Evolutionary conservation across 1,140 invertebrate genomes (phyloP), one percentile per base, ranked within the genome.

Genomic region (Zaprionus kolodkinae): DNA sequence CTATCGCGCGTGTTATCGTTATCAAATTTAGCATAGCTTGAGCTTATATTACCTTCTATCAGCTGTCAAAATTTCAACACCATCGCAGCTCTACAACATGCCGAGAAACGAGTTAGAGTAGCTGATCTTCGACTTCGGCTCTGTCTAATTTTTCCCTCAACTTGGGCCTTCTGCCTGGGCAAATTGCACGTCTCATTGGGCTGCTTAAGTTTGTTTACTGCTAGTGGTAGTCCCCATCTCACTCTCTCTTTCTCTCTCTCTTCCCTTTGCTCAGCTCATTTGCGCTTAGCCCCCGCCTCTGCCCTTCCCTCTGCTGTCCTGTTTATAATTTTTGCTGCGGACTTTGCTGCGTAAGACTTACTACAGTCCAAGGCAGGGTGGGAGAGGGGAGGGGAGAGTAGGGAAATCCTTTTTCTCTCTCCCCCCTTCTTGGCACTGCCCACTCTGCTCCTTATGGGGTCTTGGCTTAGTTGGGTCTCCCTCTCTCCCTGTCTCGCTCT

Each of bases 321-420:
- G 81, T 68, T 82, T 81, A 81, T 82, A 81, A 82, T 81, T 55
- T 57, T 63, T 52, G 33, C 27, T 11, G 69, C 33, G 56, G 56
- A 69, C 67, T 17, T 63, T 59, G 48, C 50, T 59, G 25, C 45
- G 45, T 17, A 50, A 50, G 45, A 50, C 15, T 48, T 17, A 48
- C 15, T 9, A 21, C 45, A 48, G 45, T 10, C 21, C 21, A n/a
- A n/a, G 21, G 21, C 21, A 21, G 2, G n/a, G n/a, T n/a, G n/a
- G n/a, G n/a, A n/a, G n/a, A n/a, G n/a, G n/a, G n/a, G n/a, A n/a
- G n/a, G n/a, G 45, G 15, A 21, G 21, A 2, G 2, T 21, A 21
- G 60, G 82, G 48, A 78, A 85, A 82, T 82, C 82, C 76, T 79
- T 86, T 86, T 63, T n/a, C 1, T 10, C 25, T 55, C 5, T 17